Base-by-base conservation (phyloP, 2,113 vertebrate genomes). In the Xiphophorus hellerii region DNA sequence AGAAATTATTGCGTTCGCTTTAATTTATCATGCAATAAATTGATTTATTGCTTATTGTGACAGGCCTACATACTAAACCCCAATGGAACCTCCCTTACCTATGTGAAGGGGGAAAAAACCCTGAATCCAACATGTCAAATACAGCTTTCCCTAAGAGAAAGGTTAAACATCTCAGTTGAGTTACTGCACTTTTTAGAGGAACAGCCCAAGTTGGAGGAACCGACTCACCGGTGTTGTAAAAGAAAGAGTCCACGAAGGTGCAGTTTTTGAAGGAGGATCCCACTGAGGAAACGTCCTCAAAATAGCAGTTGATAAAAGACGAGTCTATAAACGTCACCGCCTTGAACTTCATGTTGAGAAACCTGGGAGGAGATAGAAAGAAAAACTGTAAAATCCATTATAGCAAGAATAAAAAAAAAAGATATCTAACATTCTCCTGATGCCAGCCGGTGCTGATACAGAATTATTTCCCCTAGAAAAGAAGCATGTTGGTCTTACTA, bases 261-360 rank as follows among this genome's bases (percentile, higher is more conserved):
- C 97, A 99, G 92, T 99, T 98, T 81, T 92, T 96, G 92, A 99
- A 99, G 90, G 94, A 96, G 29, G 96, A 97, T 25, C 96, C 96
- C 54, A 98, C 82, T 0, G 98, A 96, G 74, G 97, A 96, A 64
- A 99, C 95, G 22, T 98, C 96, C 73, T 99, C 96, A 91, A 99
- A 99, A 44, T 93, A 92, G 90, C 98, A 99, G 81, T 94, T 95
- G 88, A 96, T 91, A 92, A 99, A 99, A 29, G 96, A 93, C 0
- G 96, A 97, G 87, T 99, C 95, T 89, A 98, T 95, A 91, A 99
- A 99, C 0, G 94, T 97, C 83, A 99, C 96, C 0, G 96, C 94
- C 91, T 97, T 99, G 91, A 99, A 95, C 90, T 96, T 98, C 96
- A 99, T 98, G 65, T 91, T 89, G 68, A 94, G 83, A 70, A 99